phyloP scores from a whole-genome alignment of 2,797 vertebrate species.

The Spatula clypeata region DNA sequence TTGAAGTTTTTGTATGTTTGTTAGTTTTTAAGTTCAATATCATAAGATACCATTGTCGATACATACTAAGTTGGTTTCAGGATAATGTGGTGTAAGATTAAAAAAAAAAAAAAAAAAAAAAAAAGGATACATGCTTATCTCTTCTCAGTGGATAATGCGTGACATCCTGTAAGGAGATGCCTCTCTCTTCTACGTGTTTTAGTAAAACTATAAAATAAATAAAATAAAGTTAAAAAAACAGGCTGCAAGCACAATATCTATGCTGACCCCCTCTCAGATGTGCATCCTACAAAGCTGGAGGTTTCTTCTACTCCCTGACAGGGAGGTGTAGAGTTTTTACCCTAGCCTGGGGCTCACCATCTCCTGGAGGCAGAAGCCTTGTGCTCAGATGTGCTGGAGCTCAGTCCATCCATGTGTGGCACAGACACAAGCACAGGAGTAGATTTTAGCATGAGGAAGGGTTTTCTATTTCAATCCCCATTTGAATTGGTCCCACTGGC shows the following conservation, averaged over 20 bases:
- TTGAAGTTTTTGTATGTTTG: neutral
- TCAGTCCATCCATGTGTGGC: neutral
- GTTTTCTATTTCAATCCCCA: neutral
- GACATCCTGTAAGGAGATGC: neutral
- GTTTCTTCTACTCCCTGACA: rapidly evolving
- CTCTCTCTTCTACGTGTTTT: neutral
- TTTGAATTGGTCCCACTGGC: neutral
- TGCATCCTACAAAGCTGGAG: neutral
- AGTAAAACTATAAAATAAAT: neutral
- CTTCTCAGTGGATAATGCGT: neutral
- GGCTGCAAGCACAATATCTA: neutral
- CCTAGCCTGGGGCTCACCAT: neutral
- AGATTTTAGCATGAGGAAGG: neutral
- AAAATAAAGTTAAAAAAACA: neutral
- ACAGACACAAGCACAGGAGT: neutral
- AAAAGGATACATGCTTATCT: neutral
- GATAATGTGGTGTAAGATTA: neutral
- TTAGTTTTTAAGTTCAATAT: neutral
- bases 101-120: neutral
- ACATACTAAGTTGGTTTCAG: neutral
- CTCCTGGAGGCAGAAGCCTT: slow-evolving; percentile 1
- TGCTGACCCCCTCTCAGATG: neutral
- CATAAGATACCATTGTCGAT: neutral
- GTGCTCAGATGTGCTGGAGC: slow-evolving; percentile 36
- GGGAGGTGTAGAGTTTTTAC: neutral